Conservation (phyloP, 2,888 invertebrate genomes). For the Gortyna flavago region DNA sequence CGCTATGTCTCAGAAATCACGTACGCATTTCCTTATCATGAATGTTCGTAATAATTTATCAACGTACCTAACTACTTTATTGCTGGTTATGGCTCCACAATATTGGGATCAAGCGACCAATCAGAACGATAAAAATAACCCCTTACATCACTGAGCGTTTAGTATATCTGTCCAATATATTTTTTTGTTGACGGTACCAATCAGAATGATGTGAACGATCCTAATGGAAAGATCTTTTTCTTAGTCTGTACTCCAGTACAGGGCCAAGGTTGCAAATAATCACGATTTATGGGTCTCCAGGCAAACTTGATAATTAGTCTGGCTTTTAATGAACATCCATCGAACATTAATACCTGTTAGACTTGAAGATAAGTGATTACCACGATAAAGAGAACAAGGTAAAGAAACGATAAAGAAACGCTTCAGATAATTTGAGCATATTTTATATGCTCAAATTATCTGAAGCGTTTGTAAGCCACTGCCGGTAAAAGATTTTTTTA, state of each 20-base stretch:
- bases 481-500: background rate
- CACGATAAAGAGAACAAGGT: background rate
- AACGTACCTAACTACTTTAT: constrained; percentile 55
- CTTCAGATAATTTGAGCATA: no score
- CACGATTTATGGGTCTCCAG: background rate
- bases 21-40: constrained; percentile 84
- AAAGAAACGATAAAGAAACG: no score
- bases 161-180: background rate
- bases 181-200: constrained; percentile 6
- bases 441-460: background rate
- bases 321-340: constrained; percentile 20
- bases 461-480: background rate
- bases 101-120: constrained; percentile 49
- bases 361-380: constrained; percentile 5
- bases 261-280: background rate
- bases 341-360: constrained; percentile 2
- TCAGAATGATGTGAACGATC: constrained; percentile 2
- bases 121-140: constrained; percentile 57
- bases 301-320: background rate
- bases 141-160: constrained; percentile 47
- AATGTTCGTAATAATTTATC: constrained; percentile 70
- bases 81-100: constrained; percentile 45
- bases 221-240: background rate
- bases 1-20: constrained; percentile 79
- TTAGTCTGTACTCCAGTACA: background rate